Base-by-base conservation (phyloP, 2,888 invertebrate species). In the Netelia inedita region DNA sequence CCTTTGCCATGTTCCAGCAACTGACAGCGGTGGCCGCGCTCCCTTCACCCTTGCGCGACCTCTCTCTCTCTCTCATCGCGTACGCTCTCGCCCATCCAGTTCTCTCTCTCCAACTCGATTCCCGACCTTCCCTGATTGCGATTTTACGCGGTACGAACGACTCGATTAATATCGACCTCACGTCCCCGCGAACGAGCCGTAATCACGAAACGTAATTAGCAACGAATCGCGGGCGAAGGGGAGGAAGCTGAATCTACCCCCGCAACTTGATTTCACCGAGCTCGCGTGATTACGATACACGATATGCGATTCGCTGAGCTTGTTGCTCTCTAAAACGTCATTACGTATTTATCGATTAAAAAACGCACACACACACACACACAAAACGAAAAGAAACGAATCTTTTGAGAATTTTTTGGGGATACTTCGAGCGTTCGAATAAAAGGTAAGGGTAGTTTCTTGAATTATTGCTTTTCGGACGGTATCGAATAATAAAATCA, bases 151-250 rank as follows among this genome's bases (percentile, higher is more conserved):
- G 82, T 88, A 87, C 81, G 86, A 85, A 86, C 81, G 87, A 87
- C 79, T 86, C 84, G 87, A 87, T 84, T 84, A 78, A 82, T 87
- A 83, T 86, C 86, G 83, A 87, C 66, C 85, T 88, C 79, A 79
- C 85, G 79, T 90, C 82, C 72, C 79, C 80, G 79, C 85, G 83
- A 73, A 84, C 86, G 79, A 85, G 80, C 75, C 85, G 86, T 87
- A 88, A 88, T 88, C 89, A 86, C 87, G 82, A 85, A 85, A 86
- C 83, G 86, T 88, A 88, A 88, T 89, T 89, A 88, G 87, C 87
- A 85, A 83, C 82, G 76, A 76, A 72, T 53, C 71, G 41, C 23
- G 23, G 5, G 28, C 21, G 23, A 61, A 11, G 59, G 41, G 21
- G 59, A 16, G 41, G 8, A 35, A 9, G 50, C 16, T 23, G 19